phyloP scores from a whole-genome alignment of 2,113 vertebrate genomes.

The Oncorhynchus clarkii region DNA sequence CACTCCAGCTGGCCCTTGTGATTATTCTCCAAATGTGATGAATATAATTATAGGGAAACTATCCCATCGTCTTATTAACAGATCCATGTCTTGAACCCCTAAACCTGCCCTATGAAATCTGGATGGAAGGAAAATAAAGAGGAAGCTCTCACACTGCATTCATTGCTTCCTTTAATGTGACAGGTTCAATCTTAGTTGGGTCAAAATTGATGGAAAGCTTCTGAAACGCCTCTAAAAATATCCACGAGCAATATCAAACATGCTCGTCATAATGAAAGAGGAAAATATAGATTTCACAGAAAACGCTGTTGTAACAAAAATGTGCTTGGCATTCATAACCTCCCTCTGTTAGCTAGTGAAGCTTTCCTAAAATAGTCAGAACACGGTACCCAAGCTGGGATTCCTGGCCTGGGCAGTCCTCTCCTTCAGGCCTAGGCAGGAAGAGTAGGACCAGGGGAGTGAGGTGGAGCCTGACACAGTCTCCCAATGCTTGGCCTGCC shows the following conservation, averaged over 20 bases:
- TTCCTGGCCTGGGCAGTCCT: slow-evolving; percentile 21
- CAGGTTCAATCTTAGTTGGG: slow-evolving; percentile 35
- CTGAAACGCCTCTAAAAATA: slow-evolving; percentile 36
- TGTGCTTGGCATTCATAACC: slow-evolving; percentile 9
- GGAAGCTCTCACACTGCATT: not conserved
- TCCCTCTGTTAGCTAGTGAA: slow-evolving; percentile 25
- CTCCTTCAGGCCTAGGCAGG: not conserved
- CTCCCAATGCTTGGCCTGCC: slow-evolving; percentile 27
- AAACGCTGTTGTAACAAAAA: slow-evolving; percentile 15
- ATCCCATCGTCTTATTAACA: too few species aligned
- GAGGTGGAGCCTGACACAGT: slow-evolving; percentile 19
- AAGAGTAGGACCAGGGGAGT: not conserved
- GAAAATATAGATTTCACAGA: not conserved
- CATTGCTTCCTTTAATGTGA: not conserved
- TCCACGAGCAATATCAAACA: slow-evolving; percentile 39
- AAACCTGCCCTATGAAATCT: too few species aligned
- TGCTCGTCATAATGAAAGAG: slow-evolving; percentile 27
- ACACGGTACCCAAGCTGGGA: slow-evolving; percentile 6
- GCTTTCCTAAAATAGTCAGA: slow-evolving; percentile 24
- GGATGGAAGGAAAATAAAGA: not conserved
- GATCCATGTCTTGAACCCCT: too few species aligned
- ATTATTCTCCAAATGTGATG: not conserved
- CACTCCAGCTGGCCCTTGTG: not conserved
- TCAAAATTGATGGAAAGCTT: slow-evolving; percentile 42
- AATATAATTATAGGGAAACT: too few species aligned